These are phyloP conservation scores for Salticus scenicus DNA, from an alignment of 2,888 invertebrate species.

Conservation along the genomic window DNA sequence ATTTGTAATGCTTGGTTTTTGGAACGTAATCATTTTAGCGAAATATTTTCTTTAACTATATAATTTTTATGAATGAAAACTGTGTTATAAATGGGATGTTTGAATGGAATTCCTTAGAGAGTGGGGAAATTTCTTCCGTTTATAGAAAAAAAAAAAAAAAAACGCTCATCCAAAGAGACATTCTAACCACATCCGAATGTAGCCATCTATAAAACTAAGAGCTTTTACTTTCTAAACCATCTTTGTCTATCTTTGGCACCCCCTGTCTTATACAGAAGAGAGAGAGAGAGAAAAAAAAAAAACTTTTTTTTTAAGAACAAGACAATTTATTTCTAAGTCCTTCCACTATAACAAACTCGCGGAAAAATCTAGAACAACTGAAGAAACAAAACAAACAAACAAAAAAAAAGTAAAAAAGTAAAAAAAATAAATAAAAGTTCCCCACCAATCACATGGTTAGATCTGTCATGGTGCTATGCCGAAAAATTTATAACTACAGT, in stretches of 20 bases:
- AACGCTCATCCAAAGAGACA: neutral
- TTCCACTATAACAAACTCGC: slow-evolving; percentile 56
- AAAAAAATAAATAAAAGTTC: too few relatives aligned
- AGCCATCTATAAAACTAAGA: slow-evolving; percentile 64
- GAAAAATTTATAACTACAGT: slow-evolving; percentile 68
- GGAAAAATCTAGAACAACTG: slow-evolving; percentile 18
- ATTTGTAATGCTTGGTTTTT: too few relatives aligned
- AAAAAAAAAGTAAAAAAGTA: too few relatives aligned
- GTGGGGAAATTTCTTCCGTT: too few relatives aligned
- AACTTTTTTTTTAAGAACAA: slow-evolving; percentile 45
- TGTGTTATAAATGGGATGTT: too few relatives aligned
- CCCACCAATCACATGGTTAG: slow-evolving; percentile 63
- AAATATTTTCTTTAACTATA: too few relatives aligned
- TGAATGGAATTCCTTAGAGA: too few relatives aligned
- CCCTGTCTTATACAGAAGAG: slow-evolving; percentile 19
- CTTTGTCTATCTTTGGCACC: slow-evolving; percentile 46
- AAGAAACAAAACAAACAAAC: slow-evolving; percentile 34
- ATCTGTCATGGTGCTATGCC: slow-evolving; percentile 56
- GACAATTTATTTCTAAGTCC: slow-evolving; percentile 68
- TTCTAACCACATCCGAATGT: neutral
- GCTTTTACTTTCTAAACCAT: slow-evolving; percentile 58
- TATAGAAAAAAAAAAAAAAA: too few relatives aligned
- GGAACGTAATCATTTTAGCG: too few relatives aligned
- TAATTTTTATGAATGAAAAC: too few relatives aligned
- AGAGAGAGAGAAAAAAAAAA: slow-evolving; percentile 14